Percentiles rank a stretch among this genome's conserved stretches.
Evolutionary conservation across 2,888 invertebrate genomes (phyloP).

Genomic region (Theretra japonica): DNA sequence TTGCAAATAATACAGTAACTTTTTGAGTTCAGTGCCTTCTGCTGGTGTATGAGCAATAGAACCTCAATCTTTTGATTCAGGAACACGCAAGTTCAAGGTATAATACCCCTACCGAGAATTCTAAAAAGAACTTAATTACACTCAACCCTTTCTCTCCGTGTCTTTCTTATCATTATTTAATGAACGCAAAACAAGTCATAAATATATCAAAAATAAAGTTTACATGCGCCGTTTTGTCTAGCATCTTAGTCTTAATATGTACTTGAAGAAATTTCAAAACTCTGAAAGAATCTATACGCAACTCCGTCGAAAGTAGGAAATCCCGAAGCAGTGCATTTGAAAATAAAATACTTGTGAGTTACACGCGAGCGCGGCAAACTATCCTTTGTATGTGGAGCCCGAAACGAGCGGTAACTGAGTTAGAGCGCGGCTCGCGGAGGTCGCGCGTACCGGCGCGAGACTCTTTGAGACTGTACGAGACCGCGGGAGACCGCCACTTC

Average conservation of each 20-base stretch:
- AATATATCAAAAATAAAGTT: too few relatives aligned
- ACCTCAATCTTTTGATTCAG: not conserved
- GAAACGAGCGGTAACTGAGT: slow-evolving; percentile 20
- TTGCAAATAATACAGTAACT: not conserved
- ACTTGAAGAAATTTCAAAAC: not conserved
- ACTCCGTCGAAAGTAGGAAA: not conserved
- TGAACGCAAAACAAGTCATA: too few relatives aligned
- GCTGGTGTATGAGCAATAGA: not conserved
- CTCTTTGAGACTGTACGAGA: not conserved
- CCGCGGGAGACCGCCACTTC: slow-evolving; percentile 29
- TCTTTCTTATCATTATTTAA: too few relatives aligned
- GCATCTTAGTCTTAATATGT: too few relatives aligned
- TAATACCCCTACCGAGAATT: too few relatives aligned
- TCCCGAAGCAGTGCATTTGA: not conserved
- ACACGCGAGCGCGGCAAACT: not conserved
- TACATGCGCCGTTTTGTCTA: too few relatives aligned
- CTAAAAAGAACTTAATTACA: too few relatives aligned
- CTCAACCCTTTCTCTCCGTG: too few relatives aligned
- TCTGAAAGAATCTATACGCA: not conserved
- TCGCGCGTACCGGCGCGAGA: slow-evolving; percentile 30
- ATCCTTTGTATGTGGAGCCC: not conserved
- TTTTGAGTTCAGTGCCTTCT: not conserved
- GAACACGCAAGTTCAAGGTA: too few relatives aligned
- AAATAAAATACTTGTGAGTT: slow-evolving; percentile 5
- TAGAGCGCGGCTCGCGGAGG: slow-evolving; percentile 27